phyloP scores from a whole-genome alignment of 2,888 invertebrate species.

The Tolmerus cingulatus region DNA sequence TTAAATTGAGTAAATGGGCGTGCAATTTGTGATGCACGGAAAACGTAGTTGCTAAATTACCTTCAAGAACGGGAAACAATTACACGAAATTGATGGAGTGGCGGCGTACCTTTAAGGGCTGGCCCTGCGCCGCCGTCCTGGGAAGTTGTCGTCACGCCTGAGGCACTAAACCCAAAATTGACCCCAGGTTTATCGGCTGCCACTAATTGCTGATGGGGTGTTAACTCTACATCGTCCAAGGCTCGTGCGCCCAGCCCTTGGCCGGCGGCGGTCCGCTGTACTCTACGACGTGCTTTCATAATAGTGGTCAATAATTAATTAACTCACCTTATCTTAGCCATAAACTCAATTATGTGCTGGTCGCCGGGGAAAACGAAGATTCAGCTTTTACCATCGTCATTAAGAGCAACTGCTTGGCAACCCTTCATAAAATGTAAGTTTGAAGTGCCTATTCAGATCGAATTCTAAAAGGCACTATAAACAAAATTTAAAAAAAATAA shows the following conservation, averaged over 20 bases:
- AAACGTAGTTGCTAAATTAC: not conserved
- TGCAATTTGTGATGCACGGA: not conserved
- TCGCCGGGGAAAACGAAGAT: not conserved
- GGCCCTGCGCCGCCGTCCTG: not conserved
- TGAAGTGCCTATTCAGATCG: not conserved
- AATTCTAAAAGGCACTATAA: not conserved
- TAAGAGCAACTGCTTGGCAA: not conserved
- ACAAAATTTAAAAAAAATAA: too few species aligned
- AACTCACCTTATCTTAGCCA: not conserved
- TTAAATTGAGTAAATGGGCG: not conserved
- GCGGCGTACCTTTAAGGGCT: not conserved
- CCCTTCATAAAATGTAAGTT: not conserved
- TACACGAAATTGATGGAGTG: not conserved
- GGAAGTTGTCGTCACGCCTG: not conserved
- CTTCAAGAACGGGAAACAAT: not conserved
- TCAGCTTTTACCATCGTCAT: not conserved
- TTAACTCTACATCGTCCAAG: not conserved
- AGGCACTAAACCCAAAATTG: not conserved
- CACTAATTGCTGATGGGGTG: not conserved
- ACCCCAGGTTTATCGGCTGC: not conserved
- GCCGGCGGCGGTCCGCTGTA: not conserved
- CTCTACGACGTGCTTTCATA: not conserved
- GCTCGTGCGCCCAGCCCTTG: not conserved
- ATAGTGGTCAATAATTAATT: not conserved
- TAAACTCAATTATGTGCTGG: not conserved